These are phyloP conservation scores for Lepeophtheirus salmonis DNA, from an alignment of 1,140 invertebrate genomes.

Conservation along the genomic window DNA sequence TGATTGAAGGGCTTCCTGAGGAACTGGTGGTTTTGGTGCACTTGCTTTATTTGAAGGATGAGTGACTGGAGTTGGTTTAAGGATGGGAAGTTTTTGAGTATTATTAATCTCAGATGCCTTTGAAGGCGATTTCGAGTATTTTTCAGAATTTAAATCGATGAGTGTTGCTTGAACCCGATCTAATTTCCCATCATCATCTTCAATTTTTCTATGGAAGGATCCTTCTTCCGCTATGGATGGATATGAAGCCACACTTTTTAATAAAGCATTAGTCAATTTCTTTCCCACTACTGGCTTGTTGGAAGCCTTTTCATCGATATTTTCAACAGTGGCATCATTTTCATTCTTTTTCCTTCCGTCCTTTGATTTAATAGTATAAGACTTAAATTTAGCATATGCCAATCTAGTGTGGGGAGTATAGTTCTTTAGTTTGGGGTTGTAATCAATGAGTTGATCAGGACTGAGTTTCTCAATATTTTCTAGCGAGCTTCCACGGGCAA, in stretches of 20 bases:
- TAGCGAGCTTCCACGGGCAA: slow-evolving; percentile 4
- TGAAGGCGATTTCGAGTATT: not conserved
- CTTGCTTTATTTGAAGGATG: too few relatives aligned
- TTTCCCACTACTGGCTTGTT: not conserved
- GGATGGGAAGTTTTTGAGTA: not conserved
- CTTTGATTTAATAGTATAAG: not conserved
- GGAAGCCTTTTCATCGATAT: not conserved
- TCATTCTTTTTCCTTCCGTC: not conserved
- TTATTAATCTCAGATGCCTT: too few relatives aligned
- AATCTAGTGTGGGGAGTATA: slow-evolving; percentile 21
- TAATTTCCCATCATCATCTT: not conserved
- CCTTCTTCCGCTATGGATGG: not conserved
- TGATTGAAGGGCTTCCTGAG: not conserved
- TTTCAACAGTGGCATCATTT: not conserved
- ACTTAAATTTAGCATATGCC: slow-evolving; percentile 23
- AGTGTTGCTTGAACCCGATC: not conserved
- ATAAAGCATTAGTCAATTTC: not conserved
- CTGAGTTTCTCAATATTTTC: slow-evolving; percentile 19
- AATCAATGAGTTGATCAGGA: slow-evolving; percentile 21
- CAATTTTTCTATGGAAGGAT: not conserved
- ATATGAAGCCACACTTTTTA: not conserved
- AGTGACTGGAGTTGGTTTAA: not conserved
- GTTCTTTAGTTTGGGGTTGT: slow-evolving; percentile 21
- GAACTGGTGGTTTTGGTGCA: not conserved
- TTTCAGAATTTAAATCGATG: not conserved